Evolutionary conservation across 2,888 invertebrate species (phyloP), one percentile per base, ranked within the genome.

Genomic region (Pycnomerus fuliginosus): DNA sequence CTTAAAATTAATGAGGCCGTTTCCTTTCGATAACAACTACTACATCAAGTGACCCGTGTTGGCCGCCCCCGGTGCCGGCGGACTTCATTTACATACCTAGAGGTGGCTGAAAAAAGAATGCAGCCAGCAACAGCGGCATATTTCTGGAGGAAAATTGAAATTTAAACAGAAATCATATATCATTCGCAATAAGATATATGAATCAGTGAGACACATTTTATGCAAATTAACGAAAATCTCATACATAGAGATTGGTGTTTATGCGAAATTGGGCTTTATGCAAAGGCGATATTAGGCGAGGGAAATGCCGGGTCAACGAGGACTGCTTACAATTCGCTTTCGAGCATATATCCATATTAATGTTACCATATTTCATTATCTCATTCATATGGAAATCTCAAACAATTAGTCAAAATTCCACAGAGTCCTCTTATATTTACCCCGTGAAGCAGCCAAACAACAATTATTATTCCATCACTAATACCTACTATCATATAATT

Each of bases 311-410:
- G 62, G 63, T 62, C 63, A 60, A 53, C 52, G 45, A 54, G 57
- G 60, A 62, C 64, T 70, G 70, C 70, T 70, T 70, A 70, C 69
- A 63, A 62, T 70, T 71, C 69, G 69, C 69, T 69, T 70, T 70
- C 60, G 65, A 68, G 79, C 77, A 79, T 79, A 80, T 77, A 81
- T 82, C 79, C 82, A 82, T 82, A 82, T 82, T 82, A 81, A 82
- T 82, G 80, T 78, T 74, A 80, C 82, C 82, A 82, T 84, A 84
- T 83, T 84, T 85, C 84, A 84, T 80, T 79, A 82, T 80, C 84
- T 84, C 83, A 85, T 85, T 85, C 84, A 84, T 83, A 85, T 85
- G 85, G 82, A 84, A 85, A 84, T 84, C 78, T 79, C 76, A 73
- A 74, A 71, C 74, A 76, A 74, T 78, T 78, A 78, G 79, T 80